These are phyloP conservation scores for Tautogolabrus adspersus DNA, from an alignment of 2,113 vertebrate species.

Conservation along the genomic window DNA sequence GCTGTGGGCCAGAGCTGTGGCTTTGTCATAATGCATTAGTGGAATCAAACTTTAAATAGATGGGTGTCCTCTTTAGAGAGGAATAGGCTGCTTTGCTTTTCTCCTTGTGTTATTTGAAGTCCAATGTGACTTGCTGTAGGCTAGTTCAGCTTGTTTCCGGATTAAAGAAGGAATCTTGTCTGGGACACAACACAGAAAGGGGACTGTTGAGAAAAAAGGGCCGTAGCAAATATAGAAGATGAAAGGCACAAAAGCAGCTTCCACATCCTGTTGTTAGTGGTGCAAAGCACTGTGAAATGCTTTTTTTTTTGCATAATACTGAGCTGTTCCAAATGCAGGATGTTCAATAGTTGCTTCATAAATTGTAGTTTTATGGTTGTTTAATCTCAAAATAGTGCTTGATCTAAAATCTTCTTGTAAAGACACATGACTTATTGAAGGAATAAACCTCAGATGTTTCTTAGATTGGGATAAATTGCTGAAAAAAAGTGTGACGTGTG, in stretches of 20 bases:
- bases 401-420: not conserved
- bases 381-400: not conserved
- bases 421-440: not conserved
- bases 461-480: not conserved
- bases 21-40: slow-evolving; percentile 57
- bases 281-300: slow-evolving; percentile 26
- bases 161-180: slow-evolving; percentile 50
- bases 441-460: not conserved
- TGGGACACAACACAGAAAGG: slow-evolving; percentile 34
- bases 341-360: not conserved
- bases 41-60: slow-evolving; percentile 50
- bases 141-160: slow-evolving; percentile 37
- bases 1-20: slow-evolving; percentile 36
- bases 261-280: slow-evolving; percentile 26
- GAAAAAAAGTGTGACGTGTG: not conserved
- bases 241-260: slow-evolving; percentile 35
- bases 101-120: slow-evolving; percentile 41
- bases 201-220: slow-evolving; percentile 27
- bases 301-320: slow-evolving; percentile 6
- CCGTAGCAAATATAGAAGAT: slow-evolving; percentile 17
- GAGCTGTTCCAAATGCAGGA: not conserved
- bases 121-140: slow-evolving; percentile 47
- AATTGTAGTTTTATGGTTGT: not conserved
- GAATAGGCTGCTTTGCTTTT: slow-evolving; percentile 14
- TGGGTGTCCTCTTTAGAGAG: slow-evolving; percentile 45